A percentile compares a stretch with the other conserved stretches of the same genome.
Evolutionary conservation across 2,797 vertebrate genomes (phyloP).

Genomic region (Nyctalus aviator): DNA sequence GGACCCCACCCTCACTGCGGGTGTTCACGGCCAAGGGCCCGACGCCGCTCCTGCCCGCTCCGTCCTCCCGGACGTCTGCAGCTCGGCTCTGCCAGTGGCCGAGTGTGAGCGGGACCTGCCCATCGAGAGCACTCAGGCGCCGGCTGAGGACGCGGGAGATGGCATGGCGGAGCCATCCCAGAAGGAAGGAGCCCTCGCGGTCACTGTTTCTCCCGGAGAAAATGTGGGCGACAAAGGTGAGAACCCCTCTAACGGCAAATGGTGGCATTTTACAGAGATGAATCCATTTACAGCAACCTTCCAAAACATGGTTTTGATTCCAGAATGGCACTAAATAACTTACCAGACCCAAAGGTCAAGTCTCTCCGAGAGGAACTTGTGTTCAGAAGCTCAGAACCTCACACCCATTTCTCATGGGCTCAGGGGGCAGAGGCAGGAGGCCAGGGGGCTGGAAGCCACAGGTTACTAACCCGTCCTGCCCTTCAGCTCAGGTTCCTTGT

Average conservation of each 20-base stretch:
- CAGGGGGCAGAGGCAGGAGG: background rate
- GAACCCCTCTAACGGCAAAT: background rate
- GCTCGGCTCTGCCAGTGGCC: background rate
- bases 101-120: slow-evolving; percentile 39
- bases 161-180: background rate
- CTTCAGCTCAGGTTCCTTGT: background rate
- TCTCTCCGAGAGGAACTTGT: background rate
- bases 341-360: background rate
- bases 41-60: slow-evolving; percentile 66
- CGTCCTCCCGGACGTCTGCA: background rate
- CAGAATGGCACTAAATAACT: background rate
- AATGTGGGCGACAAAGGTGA: slow-evolving; percentile 80
- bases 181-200: slow-evolving; percentile 30
- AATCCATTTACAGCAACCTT: background rate
- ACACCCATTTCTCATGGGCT: background rate
- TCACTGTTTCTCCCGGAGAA: slow-evolving; percentile 71
- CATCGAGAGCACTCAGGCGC: slow-evolving; percentile 22
- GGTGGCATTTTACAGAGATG: background rate
- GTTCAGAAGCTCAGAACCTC: background rate
- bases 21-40: slow-evolving; percentile 52
- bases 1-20: background rate
- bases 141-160: background rate
- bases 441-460: background rate
- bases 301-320: background rate
- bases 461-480: background rate